These are phyloP conservation scores for Nyctibius bracteatus DNA, from an alignment of 2,113 vertebrate species.

Conservation along the genomic window DNA sequence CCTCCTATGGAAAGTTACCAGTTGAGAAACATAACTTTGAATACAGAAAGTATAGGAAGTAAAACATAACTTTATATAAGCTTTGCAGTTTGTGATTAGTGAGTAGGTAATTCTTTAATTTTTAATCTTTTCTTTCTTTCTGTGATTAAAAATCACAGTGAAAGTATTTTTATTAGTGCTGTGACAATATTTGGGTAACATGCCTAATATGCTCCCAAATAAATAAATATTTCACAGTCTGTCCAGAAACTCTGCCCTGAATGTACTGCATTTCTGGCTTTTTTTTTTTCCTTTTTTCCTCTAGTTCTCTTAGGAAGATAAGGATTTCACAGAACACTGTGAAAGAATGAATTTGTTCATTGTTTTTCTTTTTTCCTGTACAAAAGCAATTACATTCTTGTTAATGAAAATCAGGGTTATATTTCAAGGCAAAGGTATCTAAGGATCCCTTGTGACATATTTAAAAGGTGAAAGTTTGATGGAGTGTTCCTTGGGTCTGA, in stretches of 20 bases:
- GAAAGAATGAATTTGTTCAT: background rate
- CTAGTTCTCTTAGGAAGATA: background rate
- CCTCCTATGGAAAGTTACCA: background rate
- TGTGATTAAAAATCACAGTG: slow-evolving; percentile 1
- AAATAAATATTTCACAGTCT: slow-evolving; percentile 34
- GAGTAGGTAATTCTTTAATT: background rate
- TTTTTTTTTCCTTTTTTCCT: background rate
- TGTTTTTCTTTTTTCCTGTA: background rate
- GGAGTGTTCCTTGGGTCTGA: slow-evolving; percentile 47
- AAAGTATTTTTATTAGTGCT: background rate
- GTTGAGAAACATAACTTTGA: background rate
- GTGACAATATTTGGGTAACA: background rate
- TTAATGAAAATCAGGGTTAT: slow-evolving; percentile 60
- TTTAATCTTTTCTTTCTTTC: background rate
- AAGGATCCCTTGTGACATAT: slow-evolving; percentile 58
- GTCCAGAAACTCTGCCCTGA: background rate
- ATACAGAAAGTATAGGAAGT: background rate
- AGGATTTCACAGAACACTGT: background rate
- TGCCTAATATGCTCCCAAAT: background rate
- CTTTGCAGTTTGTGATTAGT: background rate
- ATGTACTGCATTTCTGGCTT: background rate
- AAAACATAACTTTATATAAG: background rate
- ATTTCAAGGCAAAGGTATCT: slow-evolving; percentile 47
- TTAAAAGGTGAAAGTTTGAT: slow-evolving; percentile 67
- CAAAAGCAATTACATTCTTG: slow-evolving; percentile 49